Conservation (phyloP, 2,888 invertebrate genomes). For the Andricus curvator region DNA sequence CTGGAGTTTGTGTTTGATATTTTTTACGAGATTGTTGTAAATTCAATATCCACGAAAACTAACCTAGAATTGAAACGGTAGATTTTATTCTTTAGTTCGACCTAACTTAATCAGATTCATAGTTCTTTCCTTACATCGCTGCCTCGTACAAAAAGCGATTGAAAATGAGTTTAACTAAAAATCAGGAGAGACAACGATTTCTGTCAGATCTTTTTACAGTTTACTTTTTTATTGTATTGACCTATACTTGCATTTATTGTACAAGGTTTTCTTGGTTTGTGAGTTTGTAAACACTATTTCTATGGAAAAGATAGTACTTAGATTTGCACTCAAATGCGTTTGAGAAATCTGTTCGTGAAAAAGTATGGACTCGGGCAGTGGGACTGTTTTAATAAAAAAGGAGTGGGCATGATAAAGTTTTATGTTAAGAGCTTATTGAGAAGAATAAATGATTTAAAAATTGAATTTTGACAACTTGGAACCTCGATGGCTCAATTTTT, state of each 20-base stretch:
- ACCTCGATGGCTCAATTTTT: neutral
- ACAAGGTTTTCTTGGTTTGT: neutral
- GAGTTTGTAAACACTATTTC: neutral
- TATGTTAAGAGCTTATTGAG: neutral
- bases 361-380: neutral
- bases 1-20: neutral
- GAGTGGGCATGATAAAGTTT: neutral
- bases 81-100: neutral
- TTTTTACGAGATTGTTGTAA: conserved; percentile 13
- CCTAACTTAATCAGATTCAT: neutral
- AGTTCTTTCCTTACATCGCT: neutral
- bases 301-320: neutral
- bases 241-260: neutral
- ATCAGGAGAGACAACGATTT: neutral
- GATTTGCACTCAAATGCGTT: neutral
- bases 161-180: neutral
- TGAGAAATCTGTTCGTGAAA: neutral
- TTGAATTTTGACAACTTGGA: neutral
- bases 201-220: neutral
- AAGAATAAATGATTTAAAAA: neutral
- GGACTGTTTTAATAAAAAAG: neutral
- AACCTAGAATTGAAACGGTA: conserved; percentile 11
- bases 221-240: neutral
- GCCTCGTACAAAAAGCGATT: neutral
- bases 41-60: neutral